These are phyloP conservation scores for Paratilapia polleni DNA, from an alignment of 2,113 vertebrate genomes.

Conservation along the genomic window DNA sequence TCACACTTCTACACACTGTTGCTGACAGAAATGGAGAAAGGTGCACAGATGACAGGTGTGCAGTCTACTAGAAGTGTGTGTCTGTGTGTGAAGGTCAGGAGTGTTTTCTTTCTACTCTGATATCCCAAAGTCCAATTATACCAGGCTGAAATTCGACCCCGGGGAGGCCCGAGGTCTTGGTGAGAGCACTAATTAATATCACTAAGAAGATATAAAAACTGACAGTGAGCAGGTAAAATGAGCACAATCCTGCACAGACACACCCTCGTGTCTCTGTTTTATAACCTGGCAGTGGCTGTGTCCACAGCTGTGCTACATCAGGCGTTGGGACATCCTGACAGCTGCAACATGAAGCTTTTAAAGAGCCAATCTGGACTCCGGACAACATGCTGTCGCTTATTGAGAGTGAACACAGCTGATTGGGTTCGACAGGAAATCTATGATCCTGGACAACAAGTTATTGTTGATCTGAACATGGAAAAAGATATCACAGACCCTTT, in stretches of 20 bases:
- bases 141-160: slow-evolving; percentile 33
- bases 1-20: background rate
- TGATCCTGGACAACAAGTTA: background rate
- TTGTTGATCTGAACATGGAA: background rate
- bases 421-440: background rate
- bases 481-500: background rate
- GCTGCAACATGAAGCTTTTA: background rate
- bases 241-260: background rate
- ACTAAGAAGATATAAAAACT: background rate
- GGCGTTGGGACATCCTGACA: background rate
- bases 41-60: background rate
- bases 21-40: background rate
- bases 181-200: slow-evolving; percentile 29
- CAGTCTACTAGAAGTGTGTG: background rate
- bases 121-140: slow-evolving; percentile 8
- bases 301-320: background rate
- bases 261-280: slow-evolving; percentile 8
- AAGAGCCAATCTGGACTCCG: background rate
- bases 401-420: background rate
- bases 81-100: background rate
- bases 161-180: background rate
- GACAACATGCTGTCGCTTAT: background rate
- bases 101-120: background rate
- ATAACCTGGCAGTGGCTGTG: background rate
- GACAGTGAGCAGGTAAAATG: slow-evolving; percentile 10